Percentiles rank a stretch among this genome's conserved stretches.
Conservation (phyloP, 2,888 invertebrate genomes). For the Drosophila setosimentum region DNA sequence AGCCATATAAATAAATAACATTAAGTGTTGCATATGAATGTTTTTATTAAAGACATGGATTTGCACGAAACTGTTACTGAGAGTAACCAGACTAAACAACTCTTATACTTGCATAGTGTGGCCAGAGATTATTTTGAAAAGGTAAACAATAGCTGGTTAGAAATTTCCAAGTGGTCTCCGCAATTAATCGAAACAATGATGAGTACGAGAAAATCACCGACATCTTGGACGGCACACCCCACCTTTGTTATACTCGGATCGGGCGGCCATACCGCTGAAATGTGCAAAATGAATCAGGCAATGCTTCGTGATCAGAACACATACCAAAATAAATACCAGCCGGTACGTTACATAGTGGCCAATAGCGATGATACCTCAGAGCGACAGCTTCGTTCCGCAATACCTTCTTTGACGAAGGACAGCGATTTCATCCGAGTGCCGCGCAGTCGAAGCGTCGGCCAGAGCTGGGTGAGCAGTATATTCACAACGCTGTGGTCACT, state of each 20-base stretch:
- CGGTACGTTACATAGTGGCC: conserved; percentile 92
- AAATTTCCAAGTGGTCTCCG: not conserved
- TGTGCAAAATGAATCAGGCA: conserved; percentile 90
- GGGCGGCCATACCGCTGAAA: conserved; percentile 95
- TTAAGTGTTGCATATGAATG: not conserved
- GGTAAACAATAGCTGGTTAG: conserved; percentile 14
- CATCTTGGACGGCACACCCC: conserved; percentile 43
- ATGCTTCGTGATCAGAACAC: conserved; percentile 82
- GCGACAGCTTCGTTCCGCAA: conserved; percentile 87
- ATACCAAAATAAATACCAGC: conserved; percentile 86
- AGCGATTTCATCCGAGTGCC: conserved; percentile 88
- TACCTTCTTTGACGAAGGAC: conserved; percentile 83
- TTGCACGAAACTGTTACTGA: not conserved
- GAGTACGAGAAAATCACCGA: not conserved
- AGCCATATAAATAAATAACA: not conserved
- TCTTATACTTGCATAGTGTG: not conserved
- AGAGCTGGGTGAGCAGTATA: conserved; percentile 92
- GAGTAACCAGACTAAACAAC: not conserved
- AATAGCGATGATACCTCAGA: conserved; percentile 91
- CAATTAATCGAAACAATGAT: conserved; percentile 3
- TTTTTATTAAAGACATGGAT: not conserved
- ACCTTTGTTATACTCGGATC: conserved; percentile 84
- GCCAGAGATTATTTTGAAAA: conserved; percentile 16
- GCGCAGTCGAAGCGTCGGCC: conserved; percentile 94
- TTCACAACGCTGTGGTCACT: conserved; percentile 91